Evolutionary conservation across 2,113 vertebrate species (phyloP).

Genomic region (Odocoileus virginianus): DNA sequence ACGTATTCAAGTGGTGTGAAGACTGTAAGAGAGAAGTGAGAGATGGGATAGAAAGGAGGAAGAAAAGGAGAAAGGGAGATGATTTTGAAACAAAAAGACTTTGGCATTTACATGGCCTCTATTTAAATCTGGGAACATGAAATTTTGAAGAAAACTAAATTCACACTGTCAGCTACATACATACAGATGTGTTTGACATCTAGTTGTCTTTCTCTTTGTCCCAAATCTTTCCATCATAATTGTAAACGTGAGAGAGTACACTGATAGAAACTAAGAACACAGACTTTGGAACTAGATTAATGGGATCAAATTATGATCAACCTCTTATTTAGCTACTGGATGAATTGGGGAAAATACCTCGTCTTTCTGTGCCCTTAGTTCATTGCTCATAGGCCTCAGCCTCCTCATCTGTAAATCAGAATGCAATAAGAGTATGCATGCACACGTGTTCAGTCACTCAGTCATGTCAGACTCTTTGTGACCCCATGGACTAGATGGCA

Average conservation of each 20-base stretch:
- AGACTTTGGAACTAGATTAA: not conserved
- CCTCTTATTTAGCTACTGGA: not conserved
- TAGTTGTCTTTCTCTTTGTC: not conserved
- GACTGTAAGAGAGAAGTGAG: not conserved
- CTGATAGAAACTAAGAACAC: not conserved
- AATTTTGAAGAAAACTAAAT: not conserved
- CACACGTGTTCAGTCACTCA: not conserved
- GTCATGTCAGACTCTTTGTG: not conserved
- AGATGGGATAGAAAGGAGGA: not conserved
- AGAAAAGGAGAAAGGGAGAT: not conserved
- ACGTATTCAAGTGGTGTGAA: not conserved
- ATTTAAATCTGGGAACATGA: not conserved
- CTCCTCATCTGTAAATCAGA: not conserved
- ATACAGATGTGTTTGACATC: not conserved
- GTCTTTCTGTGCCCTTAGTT: not conserved
- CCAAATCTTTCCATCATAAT: not conserved
- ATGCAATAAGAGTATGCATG: not conserved
- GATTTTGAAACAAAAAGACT: not conserved
- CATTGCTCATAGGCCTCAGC: not conserved
- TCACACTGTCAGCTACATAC: not conserved
- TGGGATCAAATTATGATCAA: not conserved
- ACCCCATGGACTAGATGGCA: not conserved
- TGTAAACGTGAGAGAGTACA: not conserved
- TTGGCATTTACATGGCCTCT: not conserved
- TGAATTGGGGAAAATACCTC: not conserved